Evolutionary conservation across 2,113 vertebrate genomes (phyloP).

Genomic region (Cyprinodon variegatus): DNA sequence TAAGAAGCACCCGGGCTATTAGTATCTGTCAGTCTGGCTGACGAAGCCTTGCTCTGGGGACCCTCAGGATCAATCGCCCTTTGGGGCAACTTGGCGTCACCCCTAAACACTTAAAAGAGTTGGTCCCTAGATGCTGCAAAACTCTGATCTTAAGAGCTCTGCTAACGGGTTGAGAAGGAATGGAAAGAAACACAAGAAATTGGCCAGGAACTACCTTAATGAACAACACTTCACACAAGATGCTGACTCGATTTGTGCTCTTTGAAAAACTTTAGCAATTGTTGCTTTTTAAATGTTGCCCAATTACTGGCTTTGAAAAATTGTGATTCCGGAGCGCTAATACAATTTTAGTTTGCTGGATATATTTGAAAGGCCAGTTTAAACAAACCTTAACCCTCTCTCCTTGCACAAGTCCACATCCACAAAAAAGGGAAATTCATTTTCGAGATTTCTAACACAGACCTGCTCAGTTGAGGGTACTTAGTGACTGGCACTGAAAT

Average conservation of each 20-base stretch:
- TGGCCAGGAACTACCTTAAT: conserved; percentile 6
- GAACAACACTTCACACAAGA: conserved; percentile 9
- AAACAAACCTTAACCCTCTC: neutral
- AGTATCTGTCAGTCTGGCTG: conserved; percentile 94
- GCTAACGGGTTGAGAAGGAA: neutral
- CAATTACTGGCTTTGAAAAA: neutral
- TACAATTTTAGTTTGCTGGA: neutral
- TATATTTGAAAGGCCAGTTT: neutral
- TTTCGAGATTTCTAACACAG: neutral
- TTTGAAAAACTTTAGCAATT: neutral
- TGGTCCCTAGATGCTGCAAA: conserved; percentile 27
- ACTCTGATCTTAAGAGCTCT: conserved; percentile 33
- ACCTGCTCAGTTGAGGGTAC: neutral
- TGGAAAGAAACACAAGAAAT: neutral
- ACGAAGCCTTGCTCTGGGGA: conserved; percentile 57
- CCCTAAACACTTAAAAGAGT: conserved; percentile 22
- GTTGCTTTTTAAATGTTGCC: neutral
- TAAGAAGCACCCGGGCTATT: conserved; percentile 89
- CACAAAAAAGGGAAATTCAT: neutral
- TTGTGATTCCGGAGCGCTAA: neutral
- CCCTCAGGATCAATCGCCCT: conserved; percentile 83
- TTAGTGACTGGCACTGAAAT: no score
- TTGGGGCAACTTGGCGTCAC: conserved; percentile 69
- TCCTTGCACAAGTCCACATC: neutral
- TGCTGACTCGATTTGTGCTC: neutral